Conservation (phyloP, 2,797 vertebrate species). For the Rousettus madagascariensis region DNA sequence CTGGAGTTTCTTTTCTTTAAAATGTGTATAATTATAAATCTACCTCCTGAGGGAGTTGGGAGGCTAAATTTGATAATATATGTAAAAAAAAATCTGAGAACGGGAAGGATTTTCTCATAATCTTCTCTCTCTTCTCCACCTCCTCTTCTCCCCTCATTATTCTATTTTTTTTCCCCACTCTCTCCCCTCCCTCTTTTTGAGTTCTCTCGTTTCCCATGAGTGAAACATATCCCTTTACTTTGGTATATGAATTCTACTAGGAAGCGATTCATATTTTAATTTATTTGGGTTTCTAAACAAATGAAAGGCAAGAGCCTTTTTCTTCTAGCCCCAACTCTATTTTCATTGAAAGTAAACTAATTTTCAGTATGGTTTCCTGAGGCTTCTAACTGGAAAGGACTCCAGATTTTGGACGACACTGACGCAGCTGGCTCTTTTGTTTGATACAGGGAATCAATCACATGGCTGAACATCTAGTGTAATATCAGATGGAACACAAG, state of each 20-base stretch:
- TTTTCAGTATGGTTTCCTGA: background rate
- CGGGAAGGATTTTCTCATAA: background rate
- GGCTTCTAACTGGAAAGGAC: slow-evolving; percentile 1
- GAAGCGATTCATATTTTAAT: background rate
- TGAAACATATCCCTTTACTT: background rate
- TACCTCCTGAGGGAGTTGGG: background rate
- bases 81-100: background rate
- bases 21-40: background rate
- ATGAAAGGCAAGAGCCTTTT: background rate
- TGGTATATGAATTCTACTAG: background rate
- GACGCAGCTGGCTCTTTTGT: background rate
- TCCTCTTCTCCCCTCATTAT: background rate
- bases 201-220: too few relatives aligned
- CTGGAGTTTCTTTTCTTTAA: background rate
- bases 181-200: rapidly evolving
- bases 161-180: background rate
- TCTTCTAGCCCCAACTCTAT: background rate
- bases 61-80: background rate
- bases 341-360: slow-evolving; percentile 45
- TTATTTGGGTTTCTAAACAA: background rate
- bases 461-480: background rate
- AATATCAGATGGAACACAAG: background rate
- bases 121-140: background rate
- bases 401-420: background rate
- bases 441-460: background rate